Base-by-base conservation (phyloP, 2,113 vertebrate species). In the Gymnocephalus cernua region DNA sequence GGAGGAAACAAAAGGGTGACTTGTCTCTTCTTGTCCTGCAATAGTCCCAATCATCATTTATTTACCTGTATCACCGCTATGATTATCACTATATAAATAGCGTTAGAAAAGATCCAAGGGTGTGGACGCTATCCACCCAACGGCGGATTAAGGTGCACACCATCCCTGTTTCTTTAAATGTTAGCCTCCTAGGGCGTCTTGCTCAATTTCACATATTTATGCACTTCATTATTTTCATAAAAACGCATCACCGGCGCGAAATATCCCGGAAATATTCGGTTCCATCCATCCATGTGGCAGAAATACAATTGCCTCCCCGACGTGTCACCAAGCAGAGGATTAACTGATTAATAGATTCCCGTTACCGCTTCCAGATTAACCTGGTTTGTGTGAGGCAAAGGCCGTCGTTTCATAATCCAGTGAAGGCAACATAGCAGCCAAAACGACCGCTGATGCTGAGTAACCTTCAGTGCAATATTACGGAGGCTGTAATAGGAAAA, bases 331-430 rank as follows among this genome's bases (percentile, higher is more conserved):
- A n/a, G 1, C 56, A 13, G 5, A 44, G 59, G 86, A 85, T 93
- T 87, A 91, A 77, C 61, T 58, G 88, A 87, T 92, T 86, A 90
- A 85, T 88, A 88, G 70, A 89, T 84, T 89, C 66, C 65, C 67
- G 75, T 79, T 62, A 53, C 29, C n/a, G 78, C 74, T 58, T 76
- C 7, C 73, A 89, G 82, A 88, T 91, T 86, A 88, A 84, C 89
- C 85, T 75, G 74, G 50, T 86, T 76, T 58, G 56, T 13, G 16
- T 27, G 82, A 74, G 69, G 70, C 27, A 54, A 72, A 77, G 81
- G 86, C 81, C 75, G 62, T 13, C 19, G 62, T 84, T 85, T 83
- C 85, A 78, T 71, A 65, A 86, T 35, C 59, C 73, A 14, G 38
- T 51, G 70, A 77, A 64, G 51, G 81, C 86, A 74, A 16, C 81